Percentiles rank a stretch among this genome's conserved stretches.
phyloP scores from a whole-genome alignment of 2,888 invertebrate genomes.

The Myopa testacea region DNA sequence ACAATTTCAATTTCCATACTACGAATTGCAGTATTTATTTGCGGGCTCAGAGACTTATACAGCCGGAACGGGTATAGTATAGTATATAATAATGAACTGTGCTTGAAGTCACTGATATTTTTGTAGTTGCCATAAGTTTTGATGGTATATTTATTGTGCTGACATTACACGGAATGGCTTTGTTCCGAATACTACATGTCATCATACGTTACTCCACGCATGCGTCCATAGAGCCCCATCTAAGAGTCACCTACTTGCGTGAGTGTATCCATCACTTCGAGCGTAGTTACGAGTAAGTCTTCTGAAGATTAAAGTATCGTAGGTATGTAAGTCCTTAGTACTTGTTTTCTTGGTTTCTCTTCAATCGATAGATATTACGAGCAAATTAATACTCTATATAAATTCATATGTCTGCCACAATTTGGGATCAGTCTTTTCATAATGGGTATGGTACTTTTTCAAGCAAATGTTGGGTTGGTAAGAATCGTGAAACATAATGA shows the following conservation, averaged over 20 bases:
- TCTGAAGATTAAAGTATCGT: too few species aligned
- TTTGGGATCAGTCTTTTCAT: conserved; percentile 55
- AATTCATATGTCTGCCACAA: conserved; percentile 52
- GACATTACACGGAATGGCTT: conserved; percentile 41
- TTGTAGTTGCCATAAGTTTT: conserved; percentile 42
- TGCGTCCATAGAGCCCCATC: conserved; percentile 27
- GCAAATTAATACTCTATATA: conserved; percentile 42
- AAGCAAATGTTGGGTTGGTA: conserved; percentile 55
- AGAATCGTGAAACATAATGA: conserved; percentile 1
- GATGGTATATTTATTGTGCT: conserved; percentile 39
- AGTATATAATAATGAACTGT: too few species aligned
- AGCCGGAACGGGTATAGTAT: conserved; percentile 29
- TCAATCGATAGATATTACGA: conserved; percentile 30
- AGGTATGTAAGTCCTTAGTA: background rate
- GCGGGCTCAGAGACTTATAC: conserved; percentile 35
- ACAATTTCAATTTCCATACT: conserved; percentile 38
- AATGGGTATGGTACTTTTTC: conserved; percentile 58
- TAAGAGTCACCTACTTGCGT: conserved; percentile 41
- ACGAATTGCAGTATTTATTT: conserved; percentile 38
- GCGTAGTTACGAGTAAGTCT: conserved; percentile 41
- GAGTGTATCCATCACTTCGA: conserved; percentile 43
- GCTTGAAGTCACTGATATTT: too few species aligned
- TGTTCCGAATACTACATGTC: conserved; percentile 40
- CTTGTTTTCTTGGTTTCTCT: too few species aligned
- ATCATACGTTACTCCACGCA: conserved; percentile 41